Evolutionary conservation across 37 sponge, comb jelly and placozoan species (phyloP), one percentile per base, ranked within the genome.

Genomic region (Eunapius fragilis): DNA sequence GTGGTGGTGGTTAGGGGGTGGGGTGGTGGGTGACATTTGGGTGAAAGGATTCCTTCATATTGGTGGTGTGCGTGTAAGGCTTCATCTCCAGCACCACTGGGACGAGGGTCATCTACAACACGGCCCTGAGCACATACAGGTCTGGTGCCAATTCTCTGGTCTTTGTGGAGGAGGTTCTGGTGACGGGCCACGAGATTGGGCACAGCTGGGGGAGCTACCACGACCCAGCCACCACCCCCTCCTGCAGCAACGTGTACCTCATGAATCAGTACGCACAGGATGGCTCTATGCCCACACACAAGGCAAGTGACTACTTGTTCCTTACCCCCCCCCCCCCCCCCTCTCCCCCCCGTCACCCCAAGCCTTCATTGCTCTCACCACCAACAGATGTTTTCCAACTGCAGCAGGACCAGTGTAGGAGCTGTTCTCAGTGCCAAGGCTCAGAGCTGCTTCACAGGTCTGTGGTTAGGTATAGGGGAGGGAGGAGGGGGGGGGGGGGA

Each of bases 181-280:
- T 84, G 13, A 80, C 71, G 0, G 81, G 71, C 4, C 88, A 88
- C 81, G 88, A 82, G 82, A 35, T 93, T 19, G 94, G 94, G 24
- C 94, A 93, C 70, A 89, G 84, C 80, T 93, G 94, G 94, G 94
- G 94, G n/a, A 89, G 90, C 68, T 82, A 82, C 28, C 94, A 93
- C 72, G 94, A 93, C 84, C 89, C 93, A 72, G 80, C 45, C 45
- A 84, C 37, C 24, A 71, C 49, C 7, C 37, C 68, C 24, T 72
- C 73, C 58, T 84, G 85, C 35, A 3, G 71, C 6, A 31, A 36
- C 22, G 14, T 27, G 67, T 90, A 37, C 70, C 70, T 90, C 22
- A 90, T 90, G 90, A 76, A 85, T 58, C 71, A 80, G 49, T 90
- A 81, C 75, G 76, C 76, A 36, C 90, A 90, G 33, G 86, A 90